Conservation (phyloP, 2,113 vertebrate species). For the Catagonus wagneri region DNA sequence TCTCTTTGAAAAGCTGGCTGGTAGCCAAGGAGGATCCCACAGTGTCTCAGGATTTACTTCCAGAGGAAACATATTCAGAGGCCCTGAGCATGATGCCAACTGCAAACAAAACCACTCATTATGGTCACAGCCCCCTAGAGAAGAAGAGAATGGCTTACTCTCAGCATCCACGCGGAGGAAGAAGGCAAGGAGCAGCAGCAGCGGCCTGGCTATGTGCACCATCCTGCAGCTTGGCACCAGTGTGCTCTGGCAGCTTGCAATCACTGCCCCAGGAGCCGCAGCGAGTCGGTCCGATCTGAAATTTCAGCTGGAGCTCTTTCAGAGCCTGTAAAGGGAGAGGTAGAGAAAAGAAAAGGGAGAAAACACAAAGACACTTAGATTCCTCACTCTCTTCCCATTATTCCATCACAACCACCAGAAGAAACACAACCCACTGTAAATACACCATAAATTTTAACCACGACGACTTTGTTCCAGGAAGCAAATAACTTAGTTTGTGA, state of each 20-base stretch:
- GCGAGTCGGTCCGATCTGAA: slow-evolving; percentile 90
- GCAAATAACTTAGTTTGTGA: neutral
- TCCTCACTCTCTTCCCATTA: neutral
- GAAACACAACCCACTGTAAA: slow-evolving; percentile 46
- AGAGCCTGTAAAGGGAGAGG: slow-evolving; percentile 90
- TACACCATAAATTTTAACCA: neutral
- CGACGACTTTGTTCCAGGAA: neutral
- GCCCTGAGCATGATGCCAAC: slow-evolving; percentile 70
- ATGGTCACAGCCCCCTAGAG: slow-evolving; percentile 51
- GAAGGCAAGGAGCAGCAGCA: slow-evolving; percentile 92
- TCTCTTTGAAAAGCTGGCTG: slow-evolving; percentile 74
- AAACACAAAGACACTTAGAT: slow-evolving; percentile 79
- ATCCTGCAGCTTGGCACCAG: slow-evolving; percentile 94
- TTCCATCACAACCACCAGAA: neutral
- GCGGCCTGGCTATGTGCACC: slow-evolving; percentile 92
- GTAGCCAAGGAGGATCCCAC: slow-evolving; percentile 70
- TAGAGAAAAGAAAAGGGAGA: slow-evolving; percentile 76
- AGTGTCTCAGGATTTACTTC: slow-evolving; percentile 79
- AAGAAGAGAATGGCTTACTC: slow-evolving; percentile 90
- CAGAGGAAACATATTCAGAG: slow-evolving; percentile 79
- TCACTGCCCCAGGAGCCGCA: slow-evolving; percentile 92
- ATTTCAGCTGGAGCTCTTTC: slow-evolving; percentile 94
- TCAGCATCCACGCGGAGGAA: slow-evolving; percentile 92
- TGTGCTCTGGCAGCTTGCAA: slow-evolving; percentile 90
- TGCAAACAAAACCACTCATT: slow-evolving; percentile 81